Conservation (phyloP, 2,888 invertebrate genomes). For the Microdon myrmicae region DNA sequence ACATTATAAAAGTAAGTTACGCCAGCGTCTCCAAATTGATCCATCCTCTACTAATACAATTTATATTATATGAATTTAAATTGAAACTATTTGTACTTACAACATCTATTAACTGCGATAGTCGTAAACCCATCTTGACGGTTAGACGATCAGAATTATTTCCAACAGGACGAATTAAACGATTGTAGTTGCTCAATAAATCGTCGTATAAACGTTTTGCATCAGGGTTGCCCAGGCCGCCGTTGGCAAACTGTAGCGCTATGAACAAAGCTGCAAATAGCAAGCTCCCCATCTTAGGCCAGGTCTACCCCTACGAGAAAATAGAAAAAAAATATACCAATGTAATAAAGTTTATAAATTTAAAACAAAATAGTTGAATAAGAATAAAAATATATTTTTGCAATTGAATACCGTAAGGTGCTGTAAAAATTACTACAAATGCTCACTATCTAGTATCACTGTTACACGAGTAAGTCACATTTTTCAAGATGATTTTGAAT, state of each 20-base stretch:
- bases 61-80: too few species aligned
- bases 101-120: conserved; percentile 92
- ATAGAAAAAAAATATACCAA: conserved; percentile 53
- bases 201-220: conserved; percentile 96
- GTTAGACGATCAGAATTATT: conserved; percentile 94
- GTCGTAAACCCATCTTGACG: conserved; percentile 91
- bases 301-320: conserved; percentile 81
- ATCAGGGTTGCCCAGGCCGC: conserved; percentile 87
- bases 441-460: too few species aligned
- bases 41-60: neutral
- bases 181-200: conserved; percentile 93
- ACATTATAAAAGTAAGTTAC: too few species aligned
- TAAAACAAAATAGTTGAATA: too few species aligned
- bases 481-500: too few species aligned
- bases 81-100: too few species aligned
- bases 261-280: conserved; percentile 77
- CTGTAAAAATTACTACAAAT: neutral
- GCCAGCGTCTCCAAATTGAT: too few species aligned
- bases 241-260: conserved; percentile 80
- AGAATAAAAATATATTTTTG: neutral
- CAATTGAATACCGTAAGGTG: neutral
- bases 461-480: too few species aligned
- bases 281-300: conserved; percentile 86
- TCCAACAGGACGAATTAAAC: conserved; percentile 92
- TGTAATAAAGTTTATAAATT: conserved; percentile 1